phyloP scores from a whole-genome alignment of 2,888 invertebrate genomes.

The Microctonus brassicae region DNA sequence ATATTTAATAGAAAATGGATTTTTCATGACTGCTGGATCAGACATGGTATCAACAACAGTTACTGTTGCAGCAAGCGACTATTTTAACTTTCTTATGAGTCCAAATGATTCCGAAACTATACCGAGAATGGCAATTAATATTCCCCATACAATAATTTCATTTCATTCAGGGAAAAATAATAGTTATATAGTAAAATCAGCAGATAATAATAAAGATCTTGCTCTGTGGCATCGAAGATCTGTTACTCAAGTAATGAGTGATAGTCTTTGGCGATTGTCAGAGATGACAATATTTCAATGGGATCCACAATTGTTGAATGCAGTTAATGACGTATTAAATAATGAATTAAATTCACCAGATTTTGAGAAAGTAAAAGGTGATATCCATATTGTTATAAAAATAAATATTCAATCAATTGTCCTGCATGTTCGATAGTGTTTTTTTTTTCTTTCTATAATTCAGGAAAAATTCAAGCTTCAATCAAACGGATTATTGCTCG shows the following conservation, averaged over 20 bases:
- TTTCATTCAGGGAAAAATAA: constrained; percentile 42
- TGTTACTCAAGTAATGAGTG: constrained; percentile 57
- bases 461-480: constrained; percentile 44
- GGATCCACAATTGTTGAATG: constrained; percentile 58
- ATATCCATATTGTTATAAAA: constrained; percentile 1
- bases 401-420: not conserved
- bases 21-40: constrained; percentile 58
- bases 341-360: constrained; percentile 46
- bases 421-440: too few species aligned
- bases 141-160: constrained; percentile 60
- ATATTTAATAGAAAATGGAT: constrained; percentile 51
- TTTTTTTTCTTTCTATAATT: constrained; percentile 24
- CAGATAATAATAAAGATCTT: not conserved
- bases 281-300: constrained; percentile 61
- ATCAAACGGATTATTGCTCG: constrained; percentile 40
- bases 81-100: not conserved
- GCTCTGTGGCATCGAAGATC: constrained; percentile 37
- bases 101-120: constrained; percentile 11
- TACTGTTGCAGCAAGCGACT: constrained; percentile 45
- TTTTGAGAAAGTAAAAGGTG: constrained; percentile 51
- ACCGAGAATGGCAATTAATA: constrained; percentile 51
- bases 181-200: not conserved
- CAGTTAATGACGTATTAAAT: constrained; percentile 50
- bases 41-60: constrained; percentile 59
- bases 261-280: constrained; percentile 61